Conservation (phyloP, 2,888 invertebrate species). For the Dicyrtomina minuta region DNA sequence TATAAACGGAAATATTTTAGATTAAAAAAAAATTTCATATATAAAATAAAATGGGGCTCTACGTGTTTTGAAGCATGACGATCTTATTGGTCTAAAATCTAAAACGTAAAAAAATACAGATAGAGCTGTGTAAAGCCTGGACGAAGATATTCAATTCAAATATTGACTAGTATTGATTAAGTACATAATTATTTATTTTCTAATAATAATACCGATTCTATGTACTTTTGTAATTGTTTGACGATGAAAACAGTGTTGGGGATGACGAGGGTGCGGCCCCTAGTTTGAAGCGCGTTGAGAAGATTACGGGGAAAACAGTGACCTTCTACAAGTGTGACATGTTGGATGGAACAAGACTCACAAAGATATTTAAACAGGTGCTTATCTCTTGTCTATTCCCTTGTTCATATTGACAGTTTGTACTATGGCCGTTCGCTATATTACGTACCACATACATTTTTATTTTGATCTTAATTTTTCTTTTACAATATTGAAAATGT, state of each 20-base stretch:
- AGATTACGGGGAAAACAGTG: conserved; percentile 74
- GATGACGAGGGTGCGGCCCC: conserved; percentile 70
- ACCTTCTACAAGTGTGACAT: conserved; percentile 81
- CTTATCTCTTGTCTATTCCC: not conserved
- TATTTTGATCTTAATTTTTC: too few relatives aligned
- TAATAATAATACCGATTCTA: conserved; percentile 1
- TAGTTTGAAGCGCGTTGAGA: conserved; percentile 77
- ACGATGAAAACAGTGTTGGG: conserved; percentile 61
- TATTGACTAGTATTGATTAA: not conserved
- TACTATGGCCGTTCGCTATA: too few relatives aligned
- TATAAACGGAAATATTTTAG: too few relatives aligned
- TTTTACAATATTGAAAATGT: too few relatives aligned
- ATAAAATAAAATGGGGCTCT: not conserved
- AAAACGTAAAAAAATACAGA: not conserved
- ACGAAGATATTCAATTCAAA: too few relatives aligned
- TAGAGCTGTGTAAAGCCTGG: too few relatives aligned
- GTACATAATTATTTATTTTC: not conserved
- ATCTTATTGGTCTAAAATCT: too few relatives aligned
- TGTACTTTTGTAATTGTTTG: not conserved
- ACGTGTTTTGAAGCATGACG: not conserved
- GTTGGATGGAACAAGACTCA: conserved; percentile 71
- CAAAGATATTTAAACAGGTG: conserved; percentile 79
- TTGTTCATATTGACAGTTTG: too few relatives aligned
- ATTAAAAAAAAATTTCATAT: not conserved
- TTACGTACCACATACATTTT: too few relatives aligned